phyloP scores from a whole-genome alignment of 2,888 invertebrate genomes.

The Coenonympha glycerion region DNA sequence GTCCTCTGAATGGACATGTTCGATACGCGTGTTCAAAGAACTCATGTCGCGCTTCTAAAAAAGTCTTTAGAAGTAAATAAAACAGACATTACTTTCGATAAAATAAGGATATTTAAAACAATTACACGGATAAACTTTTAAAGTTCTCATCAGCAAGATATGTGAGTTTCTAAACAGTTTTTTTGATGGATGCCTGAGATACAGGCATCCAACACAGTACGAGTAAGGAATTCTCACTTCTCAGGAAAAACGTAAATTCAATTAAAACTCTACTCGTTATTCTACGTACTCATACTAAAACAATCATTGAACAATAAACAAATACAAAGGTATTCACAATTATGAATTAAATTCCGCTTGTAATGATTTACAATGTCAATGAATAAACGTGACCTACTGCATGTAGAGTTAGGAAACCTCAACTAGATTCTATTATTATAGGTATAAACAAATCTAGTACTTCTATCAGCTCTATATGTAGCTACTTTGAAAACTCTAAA shows the following conservation, averaged over 20 bases:
- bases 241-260: no score
- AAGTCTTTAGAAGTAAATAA: neutral
- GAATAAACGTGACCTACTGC: neutral
- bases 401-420: neutral
- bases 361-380: neutral
- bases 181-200: no score
- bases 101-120: neutral
- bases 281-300: no score
- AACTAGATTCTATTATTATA: no score
- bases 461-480: neutral
- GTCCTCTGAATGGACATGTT: conserved; percentile 4
- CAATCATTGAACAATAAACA: no score
- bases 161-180: no score
- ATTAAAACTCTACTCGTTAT: no score
- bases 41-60: neutral
- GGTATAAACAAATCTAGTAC: neutral
- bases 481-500: neutral
- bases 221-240: no score
- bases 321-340: neutral
- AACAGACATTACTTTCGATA: neutral
- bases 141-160: neutral
- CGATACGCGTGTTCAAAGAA: neutral
- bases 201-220: no score
- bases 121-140: neutral
- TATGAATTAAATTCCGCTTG: neutral